phyloP scores from a whole-genome alignment of 2,113 vertebrate genomes.

The Urocolius indicus region DNA sequence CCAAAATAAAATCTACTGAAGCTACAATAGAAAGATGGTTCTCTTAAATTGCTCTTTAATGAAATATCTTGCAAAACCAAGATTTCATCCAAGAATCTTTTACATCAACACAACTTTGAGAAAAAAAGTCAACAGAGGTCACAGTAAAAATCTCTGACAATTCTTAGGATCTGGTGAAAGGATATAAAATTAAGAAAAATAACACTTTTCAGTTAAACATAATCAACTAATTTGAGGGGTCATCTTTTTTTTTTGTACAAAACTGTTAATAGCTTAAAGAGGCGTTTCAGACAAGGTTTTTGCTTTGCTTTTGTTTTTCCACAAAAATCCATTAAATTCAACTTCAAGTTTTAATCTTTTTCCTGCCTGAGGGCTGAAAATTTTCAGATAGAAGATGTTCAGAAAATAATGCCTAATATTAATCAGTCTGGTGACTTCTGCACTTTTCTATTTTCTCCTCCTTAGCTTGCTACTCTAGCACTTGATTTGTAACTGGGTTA shows the following conservation, averaged over 20 bases:
- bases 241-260: neutral
- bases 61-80: neutral
- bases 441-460: neutral
- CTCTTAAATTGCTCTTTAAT: neutral
- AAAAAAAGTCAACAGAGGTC: neutral
- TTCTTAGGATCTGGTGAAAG: neutral
- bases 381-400: neutral
- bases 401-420: neutral
- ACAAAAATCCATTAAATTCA: neutral
- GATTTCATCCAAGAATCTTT: neutral
- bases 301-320: neutral
- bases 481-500: neutral
- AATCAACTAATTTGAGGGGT: neutral
- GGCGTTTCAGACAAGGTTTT: neutral
- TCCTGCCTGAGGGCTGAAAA: neutral
- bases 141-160: neutral
- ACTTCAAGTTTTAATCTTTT: neutral
- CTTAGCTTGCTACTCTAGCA: neutral
- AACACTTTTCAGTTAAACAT: neutral
- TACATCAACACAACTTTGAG: neutral
- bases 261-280: neutral
- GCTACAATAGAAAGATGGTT: neutral
- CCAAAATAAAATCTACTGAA: neutral
- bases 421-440: neutral
- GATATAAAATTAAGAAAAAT: neutral